phyloP scores from a whole-genome alignment of 2,888 invertebrate genomes.

The Alsophila aescularia region DNA sequence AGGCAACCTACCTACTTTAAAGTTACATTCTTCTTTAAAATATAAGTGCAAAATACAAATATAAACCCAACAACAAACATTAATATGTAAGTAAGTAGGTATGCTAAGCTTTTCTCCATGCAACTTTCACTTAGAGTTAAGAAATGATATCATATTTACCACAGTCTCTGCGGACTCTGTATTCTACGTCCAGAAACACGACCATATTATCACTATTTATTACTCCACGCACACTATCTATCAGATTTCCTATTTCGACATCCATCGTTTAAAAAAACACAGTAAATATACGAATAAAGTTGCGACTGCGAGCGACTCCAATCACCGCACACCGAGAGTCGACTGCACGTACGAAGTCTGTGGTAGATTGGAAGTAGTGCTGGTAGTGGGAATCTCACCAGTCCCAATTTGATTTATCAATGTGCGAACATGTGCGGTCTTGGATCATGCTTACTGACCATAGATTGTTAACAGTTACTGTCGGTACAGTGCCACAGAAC shows the following conservation, averaged over 20 bases:
- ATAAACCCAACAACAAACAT: no score
- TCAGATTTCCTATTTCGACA: conserved; percentile 19
- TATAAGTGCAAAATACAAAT: neutral
- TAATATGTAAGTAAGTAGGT: neutral
- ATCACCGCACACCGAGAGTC: conserved; percentile 4
- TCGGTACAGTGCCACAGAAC: no score
- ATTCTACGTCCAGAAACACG: conserved; percentile 52
- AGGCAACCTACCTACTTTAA: no score
- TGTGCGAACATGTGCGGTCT: conserved; percentile 3
- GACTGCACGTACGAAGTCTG: neutral
- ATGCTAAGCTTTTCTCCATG: neutral
- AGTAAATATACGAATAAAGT: neutral
- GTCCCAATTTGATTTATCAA: conserved; percentile 15
- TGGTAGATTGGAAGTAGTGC: no score
- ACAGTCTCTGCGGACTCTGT: conserved; percentile 40
- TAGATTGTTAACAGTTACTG: neutral
- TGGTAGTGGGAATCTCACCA: conserved; percentile 5
- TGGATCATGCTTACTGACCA: neutral
- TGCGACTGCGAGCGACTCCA: conserved; percentile 3
- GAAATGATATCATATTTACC: conserved; percentile 32
- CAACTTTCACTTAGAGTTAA: conserved; percentile 36
- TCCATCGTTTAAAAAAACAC: conserved; percentile 14
- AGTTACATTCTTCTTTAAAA: no score
- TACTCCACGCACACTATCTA: neutral
- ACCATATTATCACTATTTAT: conserved; percentile 16